These are phyloP conservation scores for Numenius phaeopus DNA, from an alignment of 2,797 vertebrate genomes.

Conservation along the genomic window DNA sequence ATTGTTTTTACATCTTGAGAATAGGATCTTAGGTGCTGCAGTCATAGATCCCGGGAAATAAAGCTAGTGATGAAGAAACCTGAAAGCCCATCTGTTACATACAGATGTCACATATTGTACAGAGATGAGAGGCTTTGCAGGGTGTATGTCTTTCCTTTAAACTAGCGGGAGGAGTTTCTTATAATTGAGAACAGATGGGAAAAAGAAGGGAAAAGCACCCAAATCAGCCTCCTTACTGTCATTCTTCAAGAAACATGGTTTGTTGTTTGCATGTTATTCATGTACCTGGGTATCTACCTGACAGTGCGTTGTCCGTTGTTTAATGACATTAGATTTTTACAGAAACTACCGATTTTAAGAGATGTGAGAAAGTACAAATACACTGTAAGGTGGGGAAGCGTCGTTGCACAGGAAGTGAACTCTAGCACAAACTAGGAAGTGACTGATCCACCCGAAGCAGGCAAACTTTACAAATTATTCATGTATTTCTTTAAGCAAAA, in stretches of 20 bases:
- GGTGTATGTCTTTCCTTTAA: conserved; percentile 66
- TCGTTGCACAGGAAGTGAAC: conserved; percentile 8
- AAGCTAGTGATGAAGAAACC: conserved; percentile 70
- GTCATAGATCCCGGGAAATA: conserved; percentile 66
- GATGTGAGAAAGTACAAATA: not conserved
- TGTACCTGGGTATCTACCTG: conserved; percentile 1
- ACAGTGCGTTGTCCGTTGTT: conserved; percentile 9
- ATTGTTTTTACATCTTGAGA: not conserved
- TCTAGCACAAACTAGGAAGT: not conserved
- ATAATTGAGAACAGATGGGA: conserved; percentile 78
- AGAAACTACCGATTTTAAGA: not conserved
- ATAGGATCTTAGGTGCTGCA: conserved; percentile 66
- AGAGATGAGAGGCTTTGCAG: conserved; percentile 67
- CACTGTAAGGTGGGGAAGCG: not conserved
- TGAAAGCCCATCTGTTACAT: conserved; percentile 79
- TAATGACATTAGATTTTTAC: conserved; percentile 22
- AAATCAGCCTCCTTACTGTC: conserved; percentile 53
- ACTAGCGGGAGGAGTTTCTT: conserved; percentile 67
- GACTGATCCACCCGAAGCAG: not conserved
- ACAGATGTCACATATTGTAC: conserved; percentile 78
- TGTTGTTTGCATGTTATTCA: conserved; percentile 6
- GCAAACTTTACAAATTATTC: not conserved
- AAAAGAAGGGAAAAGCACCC: conserved; percentile 52
- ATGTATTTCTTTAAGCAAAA: not conserved
- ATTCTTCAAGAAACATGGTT: conserved; percentile 37